Evolutionary conservation across 2,888 invertebrate genomes (phyloP).

Genomic region (Metellina segmentata): DNA sequence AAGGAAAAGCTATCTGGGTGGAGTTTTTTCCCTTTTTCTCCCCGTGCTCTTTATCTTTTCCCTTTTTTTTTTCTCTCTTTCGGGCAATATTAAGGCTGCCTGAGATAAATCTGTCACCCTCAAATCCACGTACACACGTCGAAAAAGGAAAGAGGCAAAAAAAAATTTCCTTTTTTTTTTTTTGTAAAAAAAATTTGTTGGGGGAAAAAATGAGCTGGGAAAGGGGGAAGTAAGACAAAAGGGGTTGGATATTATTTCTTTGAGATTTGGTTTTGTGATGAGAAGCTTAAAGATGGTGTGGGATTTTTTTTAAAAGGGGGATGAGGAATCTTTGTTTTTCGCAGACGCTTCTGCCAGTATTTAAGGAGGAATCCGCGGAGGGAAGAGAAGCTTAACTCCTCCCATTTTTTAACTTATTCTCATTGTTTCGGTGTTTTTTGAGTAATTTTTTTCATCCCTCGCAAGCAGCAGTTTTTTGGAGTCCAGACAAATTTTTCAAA

Average conservation of each 20-base stretch:
- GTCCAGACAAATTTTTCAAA: not conserved
- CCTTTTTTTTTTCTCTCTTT: not conserved
- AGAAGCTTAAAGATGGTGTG: constrained; percentile 40
- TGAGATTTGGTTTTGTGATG: constrained; percentile 67
- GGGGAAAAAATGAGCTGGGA: constrained; percentile 19
- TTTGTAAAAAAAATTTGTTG: not conserved
- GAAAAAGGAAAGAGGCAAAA: constrained; percentile 20
- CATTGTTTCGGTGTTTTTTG: not conserved
- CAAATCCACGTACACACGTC: constrained; percentile 70
- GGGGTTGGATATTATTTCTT: constrained; percentile 74
- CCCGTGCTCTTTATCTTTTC: constrained; percentile 12
- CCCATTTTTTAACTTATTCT: not conserved
- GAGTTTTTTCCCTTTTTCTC: constrained; percentile 39
- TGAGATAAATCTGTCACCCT: constrained; percentile 76
- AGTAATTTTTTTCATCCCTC: not conserved
- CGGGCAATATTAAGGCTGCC: constrained; percentile 4
- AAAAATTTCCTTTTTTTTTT: constrained; percentile 4
- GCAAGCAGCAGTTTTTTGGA: not conserved
- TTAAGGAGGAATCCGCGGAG: constrained; percentile 22
- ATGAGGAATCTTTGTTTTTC: constrained; percentile 57
- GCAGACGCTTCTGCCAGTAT: constrained; percentile 23
- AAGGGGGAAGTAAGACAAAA: constrained; percentile 53
- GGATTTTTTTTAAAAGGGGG: constrained; percentile 4
- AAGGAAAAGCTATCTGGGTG: constrained; percentile 71
- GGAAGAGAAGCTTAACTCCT: constrained; percentile 22